A percentile compares a stretch with the other conserved stretches of the same genome.
phyloP scores from a whole-genome alignment of 2,113 vertebrate species.

The Thermophis baileyi region DNA sequence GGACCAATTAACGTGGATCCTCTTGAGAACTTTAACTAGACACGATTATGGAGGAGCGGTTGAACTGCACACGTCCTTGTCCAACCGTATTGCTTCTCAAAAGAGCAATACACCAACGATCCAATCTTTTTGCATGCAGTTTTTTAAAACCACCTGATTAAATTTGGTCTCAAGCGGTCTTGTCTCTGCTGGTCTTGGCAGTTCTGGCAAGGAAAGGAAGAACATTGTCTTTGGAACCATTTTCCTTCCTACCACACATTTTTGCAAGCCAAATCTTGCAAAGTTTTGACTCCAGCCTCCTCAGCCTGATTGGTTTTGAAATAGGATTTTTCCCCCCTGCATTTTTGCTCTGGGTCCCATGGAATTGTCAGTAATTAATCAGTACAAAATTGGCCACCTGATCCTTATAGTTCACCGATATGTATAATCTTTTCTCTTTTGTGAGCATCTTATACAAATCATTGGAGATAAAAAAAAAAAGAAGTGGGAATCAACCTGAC shows the following conservation, averaged over 20 bases:
- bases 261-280: not conserved
- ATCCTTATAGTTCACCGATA: not conserved
- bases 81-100: not conserved
- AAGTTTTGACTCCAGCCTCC: not conserved
- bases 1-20: not conserved
- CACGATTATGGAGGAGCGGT: not conserved
- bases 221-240: not conserved
- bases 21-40: not conserved
- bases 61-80: not conserved
- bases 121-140: not conserved
- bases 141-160: not conserved
- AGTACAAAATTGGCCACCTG: accelerated
- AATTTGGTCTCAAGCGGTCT: not conserved
- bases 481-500: not conserved
- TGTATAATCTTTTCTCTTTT: not conserved
- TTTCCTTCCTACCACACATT: not conserved
- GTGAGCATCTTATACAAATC: not conserved
- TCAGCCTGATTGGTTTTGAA: not conserved
- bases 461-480: not conserved
- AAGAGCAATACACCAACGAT: not conserved
- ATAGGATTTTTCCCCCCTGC: not conserved
- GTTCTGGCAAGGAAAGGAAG: not conserved
- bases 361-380: not conserved
- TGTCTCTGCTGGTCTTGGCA: not conserved
- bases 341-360: not conserved